Conservation (phyloP, 2,113 vertebrate genomes). For the Perognathus longimembris region DNA sequence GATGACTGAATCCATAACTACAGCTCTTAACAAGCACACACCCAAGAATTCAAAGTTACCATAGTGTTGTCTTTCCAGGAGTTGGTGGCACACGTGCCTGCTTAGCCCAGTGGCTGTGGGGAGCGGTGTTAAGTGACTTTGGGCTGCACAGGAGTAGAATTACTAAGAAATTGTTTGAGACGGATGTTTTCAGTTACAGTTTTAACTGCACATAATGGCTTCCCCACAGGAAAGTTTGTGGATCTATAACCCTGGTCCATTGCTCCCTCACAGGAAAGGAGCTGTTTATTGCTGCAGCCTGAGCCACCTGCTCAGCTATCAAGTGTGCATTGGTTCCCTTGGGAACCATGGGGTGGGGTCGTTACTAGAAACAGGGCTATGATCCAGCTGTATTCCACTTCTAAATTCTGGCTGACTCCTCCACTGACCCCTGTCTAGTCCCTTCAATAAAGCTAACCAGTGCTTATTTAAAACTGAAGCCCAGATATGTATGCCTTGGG, state of each 20-base stretch:
- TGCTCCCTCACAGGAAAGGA: slow-evolving; percentile 59
- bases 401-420: slow-evolving; percentile 66
- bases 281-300: slow-evolving; percentile 50
- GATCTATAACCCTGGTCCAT: slow-evolving; percentile 53
- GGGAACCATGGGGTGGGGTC: slow-evolving; percentile 67
- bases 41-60: neutral
- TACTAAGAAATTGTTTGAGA: slow-evolving; percentile 14
- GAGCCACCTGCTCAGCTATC: slow-evolving; percentile 42
- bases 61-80: neutral
- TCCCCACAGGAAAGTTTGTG: slow-evolving; percentile 67
- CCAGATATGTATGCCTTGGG: slow-evolving; percentile 35
- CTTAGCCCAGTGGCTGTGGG: neutral
- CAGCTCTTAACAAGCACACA: neutral
- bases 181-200: slow-evolving; percentile 55
- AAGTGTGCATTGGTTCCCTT: slow-evolving; percentile 52
- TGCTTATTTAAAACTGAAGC: slow-evolving; percentile 67
- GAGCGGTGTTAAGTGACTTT: neutral
- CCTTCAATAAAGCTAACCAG: slow-evolving; percentile 61
- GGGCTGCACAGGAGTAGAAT: neutral
- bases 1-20: neutral
- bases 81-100: no score
- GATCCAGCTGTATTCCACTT: slow-evolving; percentile 71
- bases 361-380: slow-evolving; percentile 68
- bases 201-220: slow-evolving; percentile 69
- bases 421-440: slow-evolving; percentile 62